Conservation (phyloP, 2,113 vertebrate species). For the Aphyosemion australe region DNA sequence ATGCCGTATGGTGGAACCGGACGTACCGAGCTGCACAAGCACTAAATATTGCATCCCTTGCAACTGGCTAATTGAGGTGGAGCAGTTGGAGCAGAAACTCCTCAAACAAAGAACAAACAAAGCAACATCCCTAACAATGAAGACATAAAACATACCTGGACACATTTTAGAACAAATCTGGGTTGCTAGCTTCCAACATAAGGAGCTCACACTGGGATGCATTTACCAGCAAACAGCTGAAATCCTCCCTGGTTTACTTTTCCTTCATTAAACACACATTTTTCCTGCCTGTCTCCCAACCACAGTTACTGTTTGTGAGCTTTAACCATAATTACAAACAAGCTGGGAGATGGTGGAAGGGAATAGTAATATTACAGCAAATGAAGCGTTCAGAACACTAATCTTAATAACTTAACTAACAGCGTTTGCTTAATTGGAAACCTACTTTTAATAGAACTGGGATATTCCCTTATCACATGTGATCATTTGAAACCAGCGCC, state of each 20-base stretch:
- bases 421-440: neutral
- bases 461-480: neutral
- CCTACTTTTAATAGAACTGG: neutral
- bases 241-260: neutral
- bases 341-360: slow-evolving; percentile 7
- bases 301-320: slow-evolving; percentile 4
- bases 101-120: slow-evolving; percentile 39
- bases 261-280: too few relatives aligned
- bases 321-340: slow-evolving; percentile 13
- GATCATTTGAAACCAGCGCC: slow-evolving; percentile 20
- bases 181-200: slow-evolving; percentile 29
- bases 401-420: neutral
- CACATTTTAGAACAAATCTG: too few relatives aligned
- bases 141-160: too few relatives aligned
- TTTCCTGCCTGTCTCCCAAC: too few relatives aligned
- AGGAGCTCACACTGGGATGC: slow-evolving; percentile 10
- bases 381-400: neutral
- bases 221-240: neutral
- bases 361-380: neutral
- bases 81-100: slow-evolving; percentile 19
- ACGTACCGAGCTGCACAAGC: too few relatives aligned
- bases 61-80: neutral
- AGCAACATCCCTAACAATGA: too few relatives aligned
- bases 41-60: too few relatives aligned
- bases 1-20: too few relatives aligned